Base-by-base conservation (phyloP, 2,797 vertebrate species). In the Alcedo atthis region DNA sequence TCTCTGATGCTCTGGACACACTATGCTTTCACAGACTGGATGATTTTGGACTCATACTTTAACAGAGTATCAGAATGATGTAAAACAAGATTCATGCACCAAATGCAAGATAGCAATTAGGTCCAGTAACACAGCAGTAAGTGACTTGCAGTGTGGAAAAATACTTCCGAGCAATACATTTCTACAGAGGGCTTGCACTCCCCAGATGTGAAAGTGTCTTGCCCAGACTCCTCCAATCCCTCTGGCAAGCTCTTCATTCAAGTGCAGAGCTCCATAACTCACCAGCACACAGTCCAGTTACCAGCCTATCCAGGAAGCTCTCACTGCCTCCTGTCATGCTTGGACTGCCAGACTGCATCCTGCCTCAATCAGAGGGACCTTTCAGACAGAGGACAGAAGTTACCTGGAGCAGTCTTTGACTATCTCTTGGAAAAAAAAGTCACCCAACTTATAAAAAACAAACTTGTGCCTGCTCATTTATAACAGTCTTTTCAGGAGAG, bases 11-110 rank as follows among this genome's bases (percentile, higher is more conserved):
- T 68, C 64, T 62, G 78, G 46, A 82, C 15, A 79, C 37, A 13
- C 19, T 84, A n/a, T 10, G 63, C 57, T 84, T 91, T 80, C 83
- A 86, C 57, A 82, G 42, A 74, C 2, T 2, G 40, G 46, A 70
- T 42, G 12, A 40, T 30, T 77, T 80, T 73, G 68, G 49, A 76
- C 13, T 51, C 22, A 4, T 13, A 43, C 55, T 67, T 62, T 53
- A 84, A 35, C 17, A 85, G 28, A 93, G 74, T 67, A 64, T 92
- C 68, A 88, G 53, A 43, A 90, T 90, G 81, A 88, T 88, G 89
- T 75, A 69, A 74, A 87, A 69, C 32, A 77, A 64, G 33, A 82
- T 85, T 67, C 90, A 81, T 16, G 37, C 57, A 61, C 6, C 33
- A 33, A 75, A 8, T 3, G 5, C 43, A 49, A 70, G 53, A 43